phyloP scores from a whole-genome alignment of 2,888 invertebrate genomes.

The Nephrotoma appendiculata region DNA sequence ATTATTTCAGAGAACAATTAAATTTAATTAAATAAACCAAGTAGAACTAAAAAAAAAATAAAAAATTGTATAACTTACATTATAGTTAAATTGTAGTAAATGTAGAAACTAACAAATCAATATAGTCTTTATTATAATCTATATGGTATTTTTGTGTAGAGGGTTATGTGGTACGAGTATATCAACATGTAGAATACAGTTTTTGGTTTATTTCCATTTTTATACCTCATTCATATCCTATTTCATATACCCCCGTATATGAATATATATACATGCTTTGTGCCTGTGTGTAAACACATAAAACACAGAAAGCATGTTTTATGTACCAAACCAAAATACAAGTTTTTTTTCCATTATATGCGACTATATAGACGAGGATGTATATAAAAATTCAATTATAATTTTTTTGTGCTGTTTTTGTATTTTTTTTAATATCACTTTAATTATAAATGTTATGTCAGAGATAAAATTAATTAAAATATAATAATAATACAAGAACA shows the following conservation, averaged over 20 bases:
- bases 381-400: not conserved
- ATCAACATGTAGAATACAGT: not conserved
- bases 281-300: not conserved
- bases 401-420: not conserved
- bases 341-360: not conserved
- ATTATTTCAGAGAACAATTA: not conserved
- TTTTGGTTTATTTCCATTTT: not conserved
- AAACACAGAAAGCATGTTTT: not conserved
- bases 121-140: not conserved
- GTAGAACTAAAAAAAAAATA: not conserved
- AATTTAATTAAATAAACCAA: not conserved
- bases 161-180: not conserved
- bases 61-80: not conserved
- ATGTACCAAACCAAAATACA: not conserved
- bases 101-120: not conserved
- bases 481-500: not conserved
- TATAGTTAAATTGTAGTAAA: not conserved
- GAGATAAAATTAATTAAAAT: not conserved
- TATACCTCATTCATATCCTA: not conserved
- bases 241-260: not conserved
- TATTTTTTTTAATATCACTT: not conserved
- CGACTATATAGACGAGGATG: not conserved
- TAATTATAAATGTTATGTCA: not conserved
- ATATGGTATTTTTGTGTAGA: not conserved
- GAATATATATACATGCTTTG: not conserved